Percentiles rank a stretch among this genome's conserved stretches.
Evolutionary conservation across 1,140 invertebrate genomes (phyloP).

Genomic region (Plectus sambesii): DNA sequence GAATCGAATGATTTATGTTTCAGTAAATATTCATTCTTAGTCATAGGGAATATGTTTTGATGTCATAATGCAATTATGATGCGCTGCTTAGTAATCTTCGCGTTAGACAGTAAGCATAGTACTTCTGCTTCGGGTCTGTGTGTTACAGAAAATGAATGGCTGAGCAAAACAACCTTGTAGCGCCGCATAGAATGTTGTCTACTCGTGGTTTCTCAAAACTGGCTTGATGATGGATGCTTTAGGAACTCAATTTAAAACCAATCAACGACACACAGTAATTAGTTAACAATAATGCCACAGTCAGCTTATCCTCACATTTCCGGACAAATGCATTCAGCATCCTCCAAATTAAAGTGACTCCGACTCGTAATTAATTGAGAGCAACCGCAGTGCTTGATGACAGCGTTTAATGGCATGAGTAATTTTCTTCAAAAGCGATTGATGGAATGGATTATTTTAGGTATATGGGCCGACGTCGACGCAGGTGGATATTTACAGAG

Average conservation of each 20-base stretch:
- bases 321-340: too few relatives aligned
- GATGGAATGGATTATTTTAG: slow-evolving; percentile 5
- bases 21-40: not conserved
- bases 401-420: slow-evolving; percentile 4
- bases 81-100: not conserved
- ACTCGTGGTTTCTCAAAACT: slow-evolving; percentile 63
- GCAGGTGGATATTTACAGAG: slow-evolving; percentile 74
- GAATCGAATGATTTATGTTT: slow-evolving; percentile 3
- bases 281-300: not conserved
- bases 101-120: not conserved
- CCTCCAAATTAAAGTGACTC: slow-evolving; percentile 2
- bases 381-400: not conserved
- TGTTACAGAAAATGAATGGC: too few relatives aligned
- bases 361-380: not conserved
- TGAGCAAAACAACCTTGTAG: too few relatives aligned
- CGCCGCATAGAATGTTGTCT: too few relatives aligned
- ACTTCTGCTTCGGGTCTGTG: not conserved
- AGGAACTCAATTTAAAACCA: not conserved
- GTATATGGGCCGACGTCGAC: slow-evolving; percentile 47
- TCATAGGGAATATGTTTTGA: not conserved
- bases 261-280: not conserved
- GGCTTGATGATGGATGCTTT: slow-evolving; percentile 59
- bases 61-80: not conserved
- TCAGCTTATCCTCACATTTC: not conserved
- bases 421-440: not conserved